These are phyloP conservation scores for Plagodis pulveraria DNA, from an alignment of 2,888 invertebrate species.

Conservation along the genomic window DNA sequence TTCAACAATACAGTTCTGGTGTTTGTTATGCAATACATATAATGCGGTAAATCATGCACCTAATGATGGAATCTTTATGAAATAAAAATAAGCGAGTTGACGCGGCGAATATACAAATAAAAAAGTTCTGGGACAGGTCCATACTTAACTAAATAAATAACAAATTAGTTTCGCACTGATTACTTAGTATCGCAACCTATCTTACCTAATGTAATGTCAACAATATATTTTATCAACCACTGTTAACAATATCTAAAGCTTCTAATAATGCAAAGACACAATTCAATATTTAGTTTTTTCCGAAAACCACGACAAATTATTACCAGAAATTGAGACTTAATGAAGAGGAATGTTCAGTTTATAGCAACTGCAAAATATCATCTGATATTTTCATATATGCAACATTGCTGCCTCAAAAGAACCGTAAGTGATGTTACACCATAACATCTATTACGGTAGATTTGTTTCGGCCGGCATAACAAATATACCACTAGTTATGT, in stretches of 20 bases:
- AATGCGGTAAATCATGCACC: too few relatives aligned
- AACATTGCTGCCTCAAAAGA: too few relatives aligned
- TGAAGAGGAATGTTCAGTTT: constrained; percentile 56
- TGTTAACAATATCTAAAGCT: constrained; percentile 58
- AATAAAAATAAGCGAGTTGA: background rate
- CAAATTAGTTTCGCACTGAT: constrained; percentile 29
- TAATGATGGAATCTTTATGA: too few relatives aligned
- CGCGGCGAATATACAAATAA: background rate
- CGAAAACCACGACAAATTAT: constrained; percentile 36
- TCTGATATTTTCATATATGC: constrained; percentile 13
- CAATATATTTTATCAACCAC: constrained; percentile 51
- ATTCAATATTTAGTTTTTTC: constrained; percentile 31
- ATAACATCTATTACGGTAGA: background rate
- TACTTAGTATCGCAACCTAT: constrained; percentile 53
- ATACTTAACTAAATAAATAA: background rate
- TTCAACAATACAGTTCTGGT: too few relatives aligned
- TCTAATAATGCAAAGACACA: constrained; percentile 54
- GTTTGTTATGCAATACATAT: too few relatives aligned
- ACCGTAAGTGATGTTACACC: background rate
- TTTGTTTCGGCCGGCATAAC: background rate
- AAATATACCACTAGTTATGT: constrained; percentile 18
- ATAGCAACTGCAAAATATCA: constrained; percentile 29
- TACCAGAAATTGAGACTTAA: constrained; percentile 38
- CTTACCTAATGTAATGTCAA: constrained; percentile 53
- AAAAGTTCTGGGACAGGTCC: background rate